A percentile compares a stretch with the other conserved stretches of the same genome.
Evolutionary conservation across 2,113 vertebrate genomes (phyloP).

Genomic region (Trochalopteron elliotii): DNA sequence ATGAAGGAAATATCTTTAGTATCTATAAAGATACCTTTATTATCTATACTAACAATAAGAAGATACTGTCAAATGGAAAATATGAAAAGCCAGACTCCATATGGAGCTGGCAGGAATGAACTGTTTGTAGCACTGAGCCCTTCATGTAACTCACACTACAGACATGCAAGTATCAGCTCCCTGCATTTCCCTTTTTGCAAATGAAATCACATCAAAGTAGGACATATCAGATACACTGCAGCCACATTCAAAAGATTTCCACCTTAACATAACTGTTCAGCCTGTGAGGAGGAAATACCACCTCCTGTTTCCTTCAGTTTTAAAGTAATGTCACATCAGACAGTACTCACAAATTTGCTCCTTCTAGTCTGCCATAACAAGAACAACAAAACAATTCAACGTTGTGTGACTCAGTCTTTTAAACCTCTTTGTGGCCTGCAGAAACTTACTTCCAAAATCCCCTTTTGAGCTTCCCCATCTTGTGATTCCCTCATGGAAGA

Average conservation of each 20-base stretch:
- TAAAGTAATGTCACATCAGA: neutral
- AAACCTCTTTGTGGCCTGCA: neutral
- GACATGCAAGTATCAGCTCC: neutral
- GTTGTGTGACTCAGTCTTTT: neutral
- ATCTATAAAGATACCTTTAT: neutral
- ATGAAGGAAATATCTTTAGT: neutral
- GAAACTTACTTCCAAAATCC: neutral
- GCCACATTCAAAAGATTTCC: neutral
- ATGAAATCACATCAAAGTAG: neutral
- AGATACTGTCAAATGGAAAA: neutral
- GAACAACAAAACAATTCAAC: neutral
- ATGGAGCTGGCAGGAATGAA: neutral
- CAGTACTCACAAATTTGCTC: neutral
- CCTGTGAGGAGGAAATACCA: neutral
- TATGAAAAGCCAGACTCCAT: neutral
- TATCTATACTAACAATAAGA: neutral
- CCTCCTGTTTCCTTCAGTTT: neutral
- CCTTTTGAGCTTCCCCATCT: neutral
- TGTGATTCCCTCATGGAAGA: neutral
- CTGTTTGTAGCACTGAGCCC: neutral
- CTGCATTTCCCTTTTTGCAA: neutral
- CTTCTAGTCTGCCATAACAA: neutral
- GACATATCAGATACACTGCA: neutral
- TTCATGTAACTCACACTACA: neutral
- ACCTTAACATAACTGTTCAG: fast-evolving